phyloP scores from a whole-genome alignment of 2,113 vertebrate species.

The Bucco capensis region DNA sequence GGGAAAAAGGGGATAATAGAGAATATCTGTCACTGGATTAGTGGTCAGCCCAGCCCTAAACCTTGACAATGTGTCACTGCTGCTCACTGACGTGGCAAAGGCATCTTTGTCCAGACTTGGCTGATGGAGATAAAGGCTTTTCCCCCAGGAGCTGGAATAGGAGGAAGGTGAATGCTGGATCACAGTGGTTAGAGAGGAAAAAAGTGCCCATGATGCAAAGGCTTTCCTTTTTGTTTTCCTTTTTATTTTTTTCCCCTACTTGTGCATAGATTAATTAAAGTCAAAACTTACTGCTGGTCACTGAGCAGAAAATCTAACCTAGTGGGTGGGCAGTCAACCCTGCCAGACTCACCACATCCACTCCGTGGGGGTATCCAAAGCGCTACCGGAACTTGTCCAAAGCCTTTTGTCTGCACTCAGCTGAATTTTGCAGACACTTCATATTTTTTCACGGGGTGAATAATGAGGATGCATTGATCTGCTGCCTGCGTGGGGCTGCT shows the following conservation, averaged over 20 bases:
- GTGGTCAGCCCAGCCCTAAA: no score
- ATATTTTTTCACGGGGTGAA: background rate
- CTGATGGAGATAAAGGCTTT: background rate
- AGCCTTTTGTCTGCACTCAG: background rate
- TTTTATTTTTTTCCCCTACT: background rate
- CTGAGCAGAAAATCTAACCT: slow-evolving; percentile 13
- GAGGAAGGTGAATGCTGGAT: background rate
- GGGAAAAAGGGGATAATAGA: no score
- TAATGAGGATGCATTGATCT: background rate
- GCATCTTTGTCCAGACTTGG: background rate
- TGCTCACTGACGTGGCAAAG: background rate
- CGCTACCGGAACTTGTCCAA: background rate
- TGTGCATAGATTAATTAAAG: slow-evolving; percentile 24
- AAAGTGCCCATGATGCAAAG: background rate
- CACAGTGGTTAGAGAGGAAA: background rate
- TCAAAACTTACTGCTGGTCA: background rate
- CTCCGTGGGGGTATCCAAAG: background rate
- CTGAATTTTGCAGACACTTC: background rate
- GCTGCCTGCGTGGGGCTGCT: background rate
- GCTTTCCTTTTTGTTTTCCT: background rate
- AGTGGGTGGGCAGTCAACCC: background rate
- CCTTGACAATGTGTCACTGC: no score
- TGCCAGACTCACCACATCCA: background rate
- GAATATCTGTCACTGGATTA: no score
- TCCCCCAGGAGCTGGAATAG: background rate